Base-by-base conservation (phyloP, 2,113 vertebrate genomes). In the Cephalopterus ornatus region DNA sequence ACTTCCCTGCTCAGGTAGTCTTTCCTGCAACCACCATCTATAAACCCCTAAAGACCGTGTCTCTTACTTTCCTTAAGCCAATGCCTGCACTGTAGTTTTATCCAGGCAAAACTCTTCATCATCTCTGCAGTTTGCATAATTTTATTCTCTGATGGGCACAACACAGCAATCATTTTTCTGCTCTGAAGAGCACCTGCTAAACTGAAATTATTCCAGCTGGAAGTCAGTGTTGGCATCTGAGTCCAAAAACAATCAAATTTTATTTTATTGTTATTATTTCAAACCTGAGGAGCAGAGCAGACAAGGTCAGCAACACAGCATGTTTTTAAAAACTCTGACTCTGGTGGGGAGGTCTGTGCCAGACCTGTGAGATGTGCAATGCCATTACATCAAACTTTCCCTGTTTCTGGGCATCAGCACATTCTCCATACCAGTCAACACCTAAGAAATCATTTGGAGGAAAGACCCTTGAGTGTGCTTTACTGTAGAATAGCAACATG, bases 151-250 rank as follows among this genome's bases (percentile, higher is more conserved):
- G 47, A 27, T 80, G 66, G 70, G 33, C 72, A 89, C 30, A 58
- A 62, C 23, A 50, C 68, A 56, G 74, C 0, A 7, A 92, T 56
- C 50, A 35, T 68, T 94, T 89, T 90, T 61, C 83, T 79, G 88
- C 90, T 91, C 72, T 72, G 67, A 91, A 80, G 59, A 94, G 81
- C 88, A 96, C 82, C 92, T 95, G 80, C 90, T 94, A 94, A 96
- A 82, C 27, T 17, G 56, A 93, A 95, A 80, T 92, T 80, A 95
- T 74, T 93, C 85, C 85, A 97, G 74, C 78, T 92, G 86, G 78
- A 93, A 95, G 63, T 78, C 65, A 78, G 41, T 46, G 30, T 3
- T 39, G 62, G 88, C 37, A 71, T 82, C 56, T 8, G n/a, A 87
- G 81, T 82, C 67, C 42, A 77, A 85, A 93, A 68, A 0, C 59